These are phyloP conservation scores for Bugulina stolonifera DNA, from an alignment of 2,888 invertebrate species.

Conservation along the genomic window DNA sequence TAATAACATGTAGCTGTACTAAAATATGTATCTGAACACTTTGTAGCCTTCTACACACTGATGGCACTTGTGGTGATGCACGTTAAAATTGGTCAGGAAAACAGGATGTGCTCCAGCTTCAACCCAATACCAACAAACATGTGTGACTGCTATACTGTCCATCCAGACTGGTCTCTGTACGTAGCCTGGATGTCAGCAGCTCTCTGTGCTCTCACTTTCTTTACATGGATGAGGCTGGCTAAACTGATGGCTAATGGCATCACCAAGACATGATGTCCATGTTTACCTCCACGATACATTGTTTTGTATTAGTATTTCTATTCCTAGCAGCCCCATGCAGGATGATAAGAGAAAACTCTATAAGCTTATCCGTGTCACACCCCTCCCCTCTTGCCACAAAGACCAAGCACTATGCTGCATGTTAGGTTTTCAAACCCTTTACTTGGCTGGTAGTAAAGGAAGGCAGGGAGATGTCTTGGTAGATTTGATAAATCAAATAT, in stretches of 20 bases:
- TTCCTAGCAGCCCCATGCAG: too few species aligned
- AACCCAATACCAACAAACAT: neutral
- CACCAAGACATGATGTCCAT: neutral
- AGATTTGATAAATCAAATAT: too few species aligned
- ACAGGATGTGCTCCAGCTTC: neutral
- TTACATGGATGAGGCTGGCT: neutral
- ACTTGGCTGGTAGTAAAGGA: too few species aligned
- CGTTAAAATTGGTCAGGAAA: neutral
- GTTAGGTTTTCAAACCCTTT: too few species aligned
- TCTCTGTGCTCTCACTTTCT: neutral
- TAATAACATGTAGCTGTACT: too few species aligned
- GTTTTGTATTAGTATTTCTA: too few species aligned
- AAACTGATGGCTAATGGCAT: neutral
- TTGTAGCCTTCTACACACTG: constrained; percentile 3
- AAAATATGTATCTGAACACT: neutral
- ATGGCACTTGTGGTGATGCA: neutral
- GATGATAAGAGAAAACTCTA: too few species aligned
- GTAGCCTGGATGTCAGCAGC: neutral
- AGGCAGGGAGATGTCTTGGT: too few species aligned
- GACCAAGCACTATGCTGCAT: too few species aligned
- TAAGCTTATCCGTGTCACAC: too few species aligned
- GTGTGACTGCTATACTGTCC: neutral
- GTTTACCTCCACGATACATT: too few species aligned
- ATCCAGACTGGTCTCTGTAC: constrained; percentile 4
- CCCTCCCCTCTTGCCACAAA: too few species aligned